Evolutionary conservation across 53 echinoderm and acorn worm genomes (phyloP).

Genomic region (Mesocentrotus franciscanus): DNA sequence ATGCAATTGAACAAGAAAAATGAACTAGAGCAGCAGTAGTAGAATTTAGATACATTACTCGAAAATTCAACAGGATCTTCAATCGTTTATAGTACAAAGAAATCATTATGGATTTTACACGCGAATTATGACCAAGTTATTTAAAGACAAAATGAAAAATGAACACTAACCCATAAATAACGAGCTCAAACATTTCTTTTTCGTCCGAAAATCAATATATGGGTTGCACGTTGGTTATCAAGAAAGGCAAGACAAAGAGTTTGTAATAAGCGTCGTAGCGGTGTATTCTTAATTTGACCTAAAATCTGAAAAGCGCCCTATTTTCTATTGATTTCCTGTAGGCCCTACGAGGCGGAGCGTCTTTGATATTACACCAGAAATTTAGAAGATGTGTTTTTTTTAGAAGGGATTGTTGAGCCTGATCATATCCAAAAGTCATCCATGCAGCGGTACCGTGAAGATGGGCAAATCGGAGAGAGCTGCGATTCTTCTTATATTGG

Average conservation of each 20-base stretch:
- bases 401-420: neutral
- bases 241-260: neutral
- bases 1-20: neutral
- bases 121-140: neutral
- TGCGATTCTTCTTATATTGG: neutral
- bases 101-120: neutral
- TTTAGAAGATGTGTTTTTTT: neutral
- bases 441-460: neutral
- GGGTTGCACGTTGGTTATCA: neutral
- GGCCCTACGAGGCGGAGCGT: neutral
- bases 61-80: neutral
- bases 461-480: neutral
- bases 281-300: neutral
- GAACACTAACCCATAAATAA: neutral
- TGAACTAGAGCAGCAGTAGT: neutral
- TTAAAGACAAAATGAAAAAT: neutral
- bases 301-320: neutral
- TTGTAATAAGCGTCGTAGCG: neutral
- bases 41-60: neutral
- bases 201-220: neutral
- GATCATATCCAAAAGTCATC: neutral
- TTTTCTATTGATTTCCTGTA: neutral
- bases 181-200: neutral
- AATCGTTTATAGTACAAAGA: neutral
- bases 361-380: neutral